These are phyloP conservation scores for Drosophila gaucha DNA, from an alignment of 2,888 invertebrate species.

Conservation along the genomic window DNA sequence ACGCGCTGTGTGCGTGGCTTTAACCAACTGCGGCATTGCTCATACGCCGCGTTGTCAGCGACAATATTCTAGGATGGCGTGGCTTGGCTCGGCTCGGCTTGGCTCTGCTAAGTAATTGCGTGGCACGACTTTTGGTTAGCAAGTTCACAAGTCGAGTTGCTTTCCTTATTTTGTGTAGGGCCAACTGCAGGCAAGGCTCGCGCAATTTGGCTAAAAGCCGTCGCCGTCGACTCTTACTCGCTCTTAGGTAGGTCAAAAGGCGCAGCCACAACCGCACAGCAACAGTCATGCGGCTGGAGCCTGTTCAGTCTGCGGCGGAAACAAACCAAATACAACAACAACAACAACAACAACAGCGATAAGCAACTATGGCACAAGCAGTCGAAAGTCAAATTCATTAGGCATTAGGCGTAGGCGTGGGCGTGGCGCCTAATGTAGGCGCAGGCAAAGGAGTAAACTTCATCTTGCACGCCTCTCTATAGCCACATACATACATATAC, in stretches of 20 bases:
- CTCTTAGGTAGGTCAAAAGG: slow-evolving; percentile 74
- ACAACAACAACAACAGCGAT: slow-evolving; percentile 13
- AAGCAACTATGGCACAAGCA: slow-evolving; percentile 21
- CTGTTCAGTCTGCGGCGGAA: slow-evolving; percentile 44
- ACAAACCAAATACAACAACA: slow-evolving; percentile 32
- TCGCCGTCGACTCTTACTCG: slow-evolving; percentile 28
- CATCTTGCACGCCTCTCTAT: slow-evolving; percentile 20
- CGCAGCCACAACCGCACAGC: slow-evolving; percentile 55
- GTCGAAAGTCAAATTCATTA: slow-evolving; percentile 66
- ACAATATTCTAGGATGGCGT: slow-evolving; percentile 9
- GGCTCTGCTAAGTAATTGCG: slow-evolving; percentile 72
- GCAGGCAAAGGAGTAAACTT: slow-evolving; percentile 35
- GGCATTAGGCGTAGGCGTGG: slow-evolving; percentile 22
- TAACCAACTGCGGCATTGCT: slow-evolving; percentile 16
- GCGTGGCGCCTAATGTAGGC: slow-evolving; percentile 21
- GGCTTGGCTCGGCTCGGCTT: not conserved
- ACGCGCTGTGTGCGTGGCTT: slow-evolving; percentile 41
- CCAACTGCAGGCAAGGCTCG: slow-evolving; percentile 54
- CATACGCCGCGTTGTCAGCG: slow-evolving; percentile 45
- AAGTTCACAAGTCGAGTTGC: slow-evolving; percentile 51
- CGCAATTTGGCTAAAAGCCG: slow-evolving; percentile 78
- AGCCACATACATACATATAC: not conserved
- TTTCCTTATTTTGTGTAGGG: slow-evolving; percentile 1
- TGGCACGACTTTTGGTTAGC: slow-evolving; percentile 56
- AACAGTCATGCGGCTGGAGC: slow-evolving; percentile 53